Evolutionary conservation across 2,797 vertebrate genomes (phyloP), one percentile per base, ranked within the genome.

Genomic region (Artibeus jamaicensis): DNA sequence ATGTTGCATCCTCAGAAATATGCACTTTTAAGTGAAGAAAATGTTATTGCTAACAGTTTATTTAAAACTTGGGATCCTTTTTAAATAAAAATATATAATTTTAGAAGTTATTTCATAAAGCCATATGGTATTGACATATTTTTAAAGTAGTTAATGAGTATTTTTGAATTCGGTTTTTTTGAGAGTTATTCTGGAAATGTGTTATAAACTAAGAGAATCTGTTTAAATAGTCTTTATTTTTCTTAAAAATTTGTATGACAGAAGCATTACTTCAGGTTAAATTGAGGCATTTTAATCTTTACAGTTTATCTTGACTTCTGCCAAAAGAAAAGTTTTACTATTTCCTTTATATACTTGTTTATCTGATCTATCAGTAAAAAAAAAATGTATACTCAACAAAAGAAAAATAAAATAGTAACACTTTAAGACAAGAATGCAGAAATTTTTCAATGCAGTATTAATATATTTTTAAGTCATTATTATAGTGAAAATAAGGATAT

Each of bases 351-450:
- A 95, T 93, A 97, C 71, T 92, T 96, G 71, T 91, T 97, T 78
- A 96, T 74, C 18, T 79, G 89, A 90, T 94, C 79, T 97, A 92
- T 44, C 59, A 94, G 84, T 97, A 96, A 95, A 73, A 78, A 78
- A 42, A 78, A 89, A 86, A 94, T 86, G 73, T 98, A 46, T 97
- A 59, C 89, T 97, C 55, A 96, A 79, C 74, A 42, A 97, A 97
- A 97, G 92, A 81, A 34, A 74, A 98, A 98, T 97, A 98, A 98
- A 98, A 98, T 89, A 98, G 95, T 98, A 98, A 98, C 3, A 42
- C 37, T 81, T 93, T 71, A 90, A 95, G 94, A 93, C 46, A 84
- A 85, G 76, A 91, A 90, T 74, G 46, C 34, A 95, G 50, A 96
- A 65, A 95, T 85, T 95, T 96, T 93, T 77, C 68, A 86, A 62